phyloP scores from a whole-genome alignment of 2,113 vertebrate species.

The Nesoenas mayeri region DNA sequence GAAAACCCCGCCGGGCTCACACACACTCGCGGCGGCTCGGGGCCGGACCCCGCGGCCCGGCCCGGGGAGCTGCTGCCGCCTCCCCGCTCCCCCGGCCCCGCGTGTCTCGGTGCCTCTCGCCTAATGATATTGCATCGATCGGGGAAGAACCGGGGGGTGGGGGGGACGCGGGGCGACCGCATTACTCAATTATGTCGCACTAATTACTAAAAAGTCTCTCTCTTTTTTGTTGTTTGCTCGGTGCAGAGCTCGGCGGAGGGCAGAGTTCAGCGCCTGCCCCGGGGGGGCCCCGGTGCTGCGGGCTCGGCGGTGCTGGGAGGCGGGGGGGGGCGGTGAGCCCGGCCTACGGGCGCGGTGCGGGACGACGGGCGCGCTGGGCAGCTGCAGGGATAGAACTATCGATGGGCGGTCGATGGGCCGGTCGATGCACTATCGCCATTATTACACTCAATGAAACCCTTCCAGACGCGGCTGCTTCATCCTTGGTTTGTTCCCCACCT shows the following conservation, averaged over 20 bases:
- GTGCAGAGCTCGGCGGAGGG: neutral
- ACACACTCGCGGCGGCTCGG: neutral
- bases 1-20: neutral
- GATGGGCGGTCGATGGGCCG: slow-evolving; percentile 33
- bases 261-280: neutral
- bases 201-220: slow-evolving; percentile 72
- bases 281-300: neutral
- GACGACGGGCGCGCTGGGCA: neutral
- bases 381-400: slow-evolving; percentile 36
- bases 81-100: neutral
- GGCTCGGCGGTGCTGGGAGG: neutral
- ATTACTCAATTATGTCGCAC: slow-evolving; percentile 73
- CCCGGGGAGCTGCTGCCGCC: neutral
- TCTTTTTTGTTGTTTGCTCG: neutral
- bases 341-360: neutral
- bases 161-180: neutral
- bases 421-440: slow-evolving; percentile 45
- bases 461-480: slow-evolving; percentile 2
- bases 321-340: neutral
- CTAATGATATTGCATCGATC: slow-evolving; percentile 78
- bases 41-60: neutral
- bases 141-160: slow-evolving; percentile 12
- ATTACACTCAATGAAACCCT: slow-evolving; percentile 46
- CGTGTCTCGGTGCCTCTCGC: slow-evolving; percentile 58
- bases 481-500: neutral